A percentile compares a stretch with the other conserved stretches of the same genome.
These are phyloP conservation scores for Limulus polyphemus DNA, from an alignment of 2,888 invertebrate species.

Conservation along the genomic window DNA sequence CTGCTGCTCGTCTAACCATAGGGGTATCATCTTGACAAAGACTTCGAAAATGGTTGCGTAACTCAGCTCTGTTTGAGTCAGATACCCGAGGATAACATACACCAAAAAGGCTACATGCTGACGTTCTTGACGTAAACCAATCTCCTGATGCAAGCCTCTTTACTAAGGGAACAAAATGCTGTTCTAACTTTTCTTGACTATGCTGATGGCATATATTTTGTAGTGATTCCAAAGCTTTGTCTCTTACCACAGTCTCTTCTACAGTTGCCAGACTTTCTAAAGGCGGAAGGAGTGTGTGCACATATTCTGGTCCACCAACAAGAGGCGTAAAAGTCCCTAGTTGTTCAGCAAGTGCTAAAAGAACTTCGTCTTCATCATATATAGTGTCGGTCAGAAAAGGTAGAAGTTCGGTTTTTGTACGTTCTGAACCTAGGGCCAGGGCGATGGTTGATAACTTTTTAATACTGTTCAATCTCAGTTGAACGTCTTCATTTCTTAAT, in stretches of 20 bases:
- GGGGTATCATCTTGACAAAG: constrained; percentile 98
- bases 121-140: constrained; percentile 90
- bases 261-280: constrained; percentile 93
- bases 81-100: constrained; percentile 58
- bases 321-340: constrained; percentile 87
- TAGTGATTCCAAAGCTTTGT: constrained; percentile 95
- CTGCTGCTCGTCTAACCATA: constrained; percentile 97
- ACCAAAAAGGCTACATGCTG: constrained; percentile 82
- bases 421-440: constrained; percentile 91
- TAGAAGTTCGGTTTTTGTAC: constrained; percentile 86
- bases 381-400: constrained; percentile 97
- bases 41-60: constrained; percentile 63
- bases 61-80: constrained; percentile 47
- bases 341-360: constrained; percentile 94
- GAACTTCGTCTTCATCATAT: constrained; percentile 98
- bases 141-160: constrained; percentile 84
- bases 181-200: constrained; percentile 80
- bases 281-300: constrained; percentile 84
- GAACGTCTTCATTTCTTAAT: constrained; percentile 97
- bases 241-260: constrained; percentile 98
- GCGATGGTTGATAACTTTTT: constrained; percentile 98
- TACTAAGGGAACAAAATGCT: constrained; percentile 45
- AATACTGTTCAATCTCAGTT: constrained; percentile 87
- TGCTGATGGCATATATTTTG: constrained; percentile 56
- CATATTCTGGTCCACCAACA: constrained; percentile 93